These are phyloP conservation scores for Gyrodactylus salaris DNA, from an alignment of 1,140 invertebrate species.

Conservation along the genomic window DNA sequence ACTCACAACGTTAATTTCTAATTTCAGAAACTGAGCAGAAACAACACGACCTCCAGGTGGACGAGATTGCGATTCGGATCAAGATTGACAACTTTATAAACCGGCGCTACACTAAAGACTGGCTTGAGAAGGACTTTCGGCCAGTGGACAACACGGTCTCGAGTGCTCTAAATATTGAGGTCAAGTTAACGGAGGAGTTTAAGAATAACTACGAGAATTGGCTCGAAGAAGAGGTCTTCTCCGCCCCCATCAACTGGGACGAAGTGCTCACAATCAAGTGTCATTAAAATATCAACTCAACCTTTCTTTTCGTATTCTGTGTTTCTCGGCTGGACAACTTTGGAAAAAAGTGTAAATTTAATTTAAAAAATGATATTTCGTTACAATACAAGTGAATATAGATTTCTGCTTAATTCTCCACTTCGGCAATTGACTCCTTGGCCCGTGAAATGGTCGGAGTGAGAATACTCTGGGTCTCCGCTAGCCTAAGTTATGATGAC, in stretches of 20 bases:
- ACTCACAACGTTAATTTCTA: not conserved
- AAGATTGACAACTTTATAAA: constrained; percentile 79
- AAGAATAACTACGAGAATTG: constrained; percentile 77
- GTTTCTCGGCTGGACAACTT: too few relatives aligned
- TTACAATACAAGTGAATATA: too few relatives aligned
- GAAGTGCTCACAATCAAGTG: not conserved
- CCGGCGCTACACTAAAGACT: constrained; percentile 35
- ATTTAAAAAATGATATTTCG: too few relatives aligned
- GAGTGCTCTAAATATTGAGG: constrained; percentile 35
- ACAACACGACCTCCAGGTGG: constrained; percentile 91
- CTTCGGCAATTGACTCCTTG: not conserved
- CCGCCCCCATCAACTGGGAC: constrained; percentile 14
- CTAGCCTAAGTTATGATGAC: not conserved
- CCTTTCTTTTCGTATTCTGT: too few relatives aligned
- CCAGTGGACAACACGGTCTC: constrained; percentile 49
- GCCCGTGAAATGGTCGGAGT: not conserved
- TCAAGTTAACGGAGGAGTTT: constrained; percentile 62
- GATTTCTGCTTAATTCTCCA: too few relatives aligned
- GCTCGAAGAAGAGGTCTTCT: constrained; percentile 79
- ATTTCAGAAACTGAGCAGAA: constrained; percentile 54
- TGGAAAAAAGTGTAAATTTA: too few relatives aligned
- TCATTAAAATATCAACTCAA: too few relatives aligned
- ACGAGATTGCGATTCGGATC: constrained; percentile 63
- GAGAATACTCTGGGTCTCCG: not conserved
- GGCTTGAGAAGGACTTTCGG: constrained; percentile 29